Evolutionary conservation across 2,113 vertebrate genomes (phyloP).

Genomic region (Probosciger aterrimus): DNA sequence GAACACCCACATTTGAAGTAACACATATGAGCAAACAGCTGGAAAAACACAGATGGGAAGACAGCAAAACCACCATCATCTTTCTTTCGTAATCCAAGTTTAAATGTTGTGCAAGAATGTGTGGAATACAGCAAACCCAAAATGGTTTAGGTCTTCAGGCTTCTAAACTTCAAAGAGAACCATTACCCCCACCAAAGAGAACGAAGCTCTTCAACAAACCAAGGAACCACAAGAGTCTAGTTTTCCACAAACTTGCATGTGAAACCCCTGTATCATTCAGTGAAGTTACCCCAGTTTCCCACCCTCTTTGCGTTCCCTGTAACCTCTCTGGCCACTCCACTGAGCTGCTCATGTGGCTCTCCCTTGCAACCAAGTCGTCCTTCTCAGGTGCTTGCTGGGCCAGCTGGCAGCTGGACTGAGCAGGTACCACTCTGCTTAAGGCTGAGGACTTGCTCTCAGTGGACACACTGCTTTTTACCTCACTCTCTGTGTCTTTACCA

Average conservation of each 20-base stretch:
- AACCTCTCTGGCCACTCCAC: not conserved
- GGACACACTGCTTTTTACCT: fast-evolving
- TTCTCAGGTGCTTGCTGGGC: fast-evolving
- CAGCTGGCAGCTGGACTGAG: not conserved
- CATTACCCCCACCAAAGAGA: not conserved
- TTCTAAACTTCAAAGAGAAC: not conserved
- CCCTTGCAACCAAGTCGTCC: not conserved
- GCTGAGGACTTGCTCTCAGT: not conserved
- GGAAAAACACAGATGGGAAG: not conserved
- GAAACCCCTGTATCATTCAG: not conserved
- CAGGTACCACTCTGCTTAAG: not conserved
- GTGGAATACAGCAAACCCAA: not conserved
- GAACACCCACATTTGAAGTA: not conserved
- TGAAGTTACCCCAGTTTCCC: not conserved
- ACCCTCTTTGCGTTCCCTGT: not conserved
- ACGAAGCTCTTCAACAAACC: not conserved
- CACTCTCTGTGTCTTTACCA: not conserved
- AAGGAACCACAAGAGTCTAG: not conserved
- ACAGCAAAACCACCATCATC: not conserved
- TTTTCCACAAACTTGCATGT: not conserved
- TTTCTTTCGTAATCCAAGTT: not conserved
- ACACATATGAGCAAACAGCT: not conserved
- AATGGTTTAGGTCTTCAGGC: not conserved
- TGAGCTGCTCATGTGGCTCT: fast-evolving
- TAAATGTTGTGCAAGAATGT: not conserved